Evolutionary conservation across 2,113 vertebrate species (phyloP).

Genomic region (Lampris megalopsis): DNA sequence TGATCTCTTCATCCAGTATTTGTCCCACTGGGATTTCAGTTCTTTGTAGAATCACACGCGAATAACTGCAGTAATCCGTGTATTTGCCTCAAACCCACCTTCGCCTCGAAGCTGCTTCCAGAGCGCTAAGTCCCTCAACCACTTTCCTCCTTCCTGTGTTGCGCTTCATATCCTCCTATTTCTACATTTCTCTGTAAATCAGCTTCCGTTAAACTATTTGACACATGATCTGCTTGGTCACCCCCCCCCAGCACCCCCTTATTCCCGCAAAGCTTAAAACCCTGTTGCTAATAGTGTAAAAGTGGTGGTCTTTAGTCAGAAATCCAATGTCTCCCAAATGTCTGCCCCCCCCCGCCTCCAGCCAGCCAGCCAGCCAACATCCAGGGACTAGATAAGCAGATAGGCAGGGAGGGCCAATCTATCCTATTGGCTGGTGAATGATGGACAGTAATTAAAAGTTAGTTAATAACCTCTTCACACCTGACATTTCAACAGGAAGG

Average conservation of each 20-base stretch:
- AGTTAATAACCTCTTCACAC: constrained; percentile 96
- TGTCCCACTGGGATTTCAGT: not conserved
- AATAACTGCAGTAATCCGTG: not conserved
- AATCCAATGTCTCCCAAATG: constrained; percentile 63
- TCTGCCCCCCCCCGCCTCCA: constrained; percentile 53
- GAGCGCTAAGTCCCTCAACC: not conserved
- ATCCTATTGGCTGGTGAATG: constrained; percentile 84
- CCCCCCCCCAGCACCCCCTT: constrained; percentile 25
- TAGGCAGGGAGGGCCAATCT: constrained; percentile 75
- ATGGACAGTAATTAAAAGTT: constrained; percentile 99
- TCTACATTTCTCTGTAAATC: constrained; percentile 26
- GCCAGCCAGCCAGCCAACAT: constrained; percentile 44
- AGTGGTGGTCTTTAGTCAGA: constrained; percentile 66
- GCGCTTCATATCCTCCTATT: not conserved
- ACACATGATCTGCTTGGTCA: constrained; percentile 55
- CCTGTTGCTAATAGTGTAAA: constrained; percentile 69
- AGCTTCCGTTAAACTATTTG: constrained; percentile 51
- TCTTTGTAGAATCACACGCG: constrained; percentile 15
- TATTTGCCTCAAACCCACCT: not conserved
- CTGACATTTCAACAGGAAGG: constrained; percentile 95
- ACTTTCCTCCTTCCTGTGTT: constrained; percentile 3
- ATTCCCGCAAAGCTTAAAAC: constrained; percentile 46
- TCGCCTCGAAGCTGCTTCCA: not conserved
- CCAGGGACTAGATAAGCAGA: constrained; percentile 68
- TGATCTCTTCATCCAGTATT: constrained; percentile 14